Evolutionary conservation across 2,113 vertebrate species (phyloP), one percentile per base, ranked within the genome.

Genomic region (Eonycteris spelaea): DNA sequence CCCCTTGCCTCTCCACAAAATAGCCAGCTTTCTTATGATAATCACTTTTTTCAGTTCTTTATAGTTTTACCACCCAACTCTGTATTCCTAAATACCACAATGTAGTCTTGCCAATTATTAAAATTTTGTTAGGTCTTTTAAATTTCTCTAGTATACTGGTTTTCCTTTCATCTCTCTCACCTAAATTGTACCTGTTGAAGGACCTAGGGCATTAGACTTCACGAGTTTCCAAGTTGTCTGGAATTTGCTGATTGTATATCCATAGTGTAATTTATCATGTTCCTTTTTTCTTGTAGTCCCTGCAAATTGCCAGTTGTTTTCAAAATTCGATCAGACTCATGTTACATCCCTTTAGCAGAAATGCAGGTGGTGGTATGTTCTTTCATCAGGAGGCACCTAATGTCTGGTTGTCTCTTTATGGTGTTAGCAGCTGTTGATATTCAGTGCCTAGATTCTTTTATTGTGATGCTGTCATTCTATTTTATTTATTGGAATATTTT

Each of bases 321-420:
- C 35, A 89, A 88, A 88, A 92, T 78, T 96, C 78, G 26, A 84
- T 89, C 63, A 84, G 24, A 77, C n/a, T 78, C 24, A 21, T 48
- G 10, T 84, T 94, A 65, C 53, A 71, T 83, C 53, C 40, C 22
- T 77, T 94, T 84, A 70, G 53, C 67, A 80, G 67, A 59, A 74
- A 38, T 90, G n/a, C 26, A 53, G 65, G 24, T 85, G 19, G 63
- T 75, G 22, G 24, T 79, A 45, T 30, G 80, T 90, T 90, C 85
- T 95, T 93, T 63, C 45, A 5, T 73, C 33, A 51, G 55, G 26
- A 70, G 19, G 19, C 13, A 51, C 19, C 65, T 87, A 70, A 51
- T 77, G 28, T 77, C 45, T 93, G 57, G 28, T 80, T 86, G 7
- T 61, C 28, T 24, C 30, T 75, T n/a, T 82, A 30, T 71, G 55